Conservation (phyloP, 2,888 invertebrate species). For the Caprella mutica region DNA sequence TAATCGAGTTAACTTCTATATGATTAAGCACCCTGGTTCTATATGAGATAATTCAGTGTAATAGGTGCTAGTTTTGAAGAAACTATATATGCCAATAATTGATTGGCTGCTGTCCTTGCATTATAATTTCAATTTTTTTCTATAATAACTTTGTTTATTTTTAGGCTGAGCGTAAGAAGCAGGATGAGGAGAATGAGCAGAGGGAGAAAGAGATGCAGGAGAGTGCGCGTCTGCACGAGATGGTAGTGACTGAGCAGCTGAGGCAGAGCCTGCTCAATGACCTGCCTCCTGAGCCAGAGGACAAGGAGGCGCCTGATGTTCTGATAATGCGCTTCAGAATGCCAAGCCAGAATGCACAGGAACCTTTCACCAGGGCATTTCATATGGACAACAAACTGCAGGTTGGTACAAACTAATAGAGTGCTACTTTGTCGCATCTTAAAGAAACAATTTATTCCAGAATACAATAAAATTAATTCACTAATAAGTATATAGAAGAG, state of each 20-base stretch:
- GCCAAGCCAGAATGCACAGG: conserved; percentile 67
- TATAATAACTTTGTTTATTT: conserved; percentile 1
- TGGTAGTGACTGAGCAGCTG: conserved; percentile 52
- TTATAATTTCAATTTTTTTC: too few species aligned
- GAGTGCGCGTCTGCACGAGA: conserved; percentile 50
- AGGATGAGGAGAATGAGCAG: conserved; percentile 13
- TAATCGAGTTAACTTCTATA: too few species aligned
- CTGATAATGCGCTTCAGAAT: conserved; percentile 58
- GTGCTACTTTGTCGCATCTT: not conserved
- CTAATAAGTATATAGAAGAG: too few species aligned
- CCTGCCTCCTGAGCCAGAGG: conserved; percentile 42
- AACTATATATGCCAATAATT: too few species aligned
- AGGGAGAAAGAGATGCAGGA: conserved; percentile 40
- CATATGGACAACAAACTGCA: conserved; percentile 48
- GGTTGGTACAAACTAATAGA: conserved; percentile 39
- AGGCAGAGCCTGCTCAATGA: conserved; percentile 40
- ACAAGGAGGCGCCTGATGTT: conserved; percentile 36
- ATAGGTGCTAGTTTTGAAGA: too few species aligned
- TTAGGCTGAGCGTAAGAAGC: conserved; percentile 9
- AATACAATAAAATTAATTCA: too few species aligned
- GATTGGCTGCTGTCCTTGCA: too few species aligned
- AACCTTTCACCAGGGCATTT: conserved; percentile 67
- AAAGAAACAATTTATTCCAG: too few species aligned
- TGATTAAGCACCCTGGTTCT: too few species aligned
- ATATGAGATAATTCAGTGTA: too few species aligned